A percentile compares a stretch with the other conserved stretches of the same genome.
These are phyloP conservation scores for Nephrocerus scutellatus DNA, from an alignment of 2,888 invertebrate genomes.

Conservation along the genomic window DNA sequence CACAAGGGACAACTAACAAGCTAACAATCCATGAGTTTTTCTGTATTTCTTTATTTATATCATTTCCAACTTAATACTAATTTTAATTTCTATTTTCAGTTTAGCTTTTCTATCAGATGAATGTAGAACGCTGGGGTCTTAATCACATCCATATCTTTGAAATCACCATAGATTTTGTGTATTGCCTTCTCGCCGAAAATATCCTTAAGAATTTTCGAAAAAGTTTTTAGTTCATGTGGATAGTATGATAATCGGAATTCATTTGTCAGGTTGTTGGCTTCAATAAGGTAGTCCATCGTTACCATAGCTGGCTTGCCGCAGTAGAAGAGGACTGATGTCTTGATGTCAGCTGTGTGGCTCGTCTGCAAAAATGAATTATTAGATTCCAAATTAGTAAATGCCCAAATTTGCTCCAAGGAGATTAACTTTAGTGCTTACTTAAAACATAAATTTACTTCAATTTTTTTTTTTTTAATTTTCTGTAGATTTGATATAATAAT, in stretches of 20 bases:
- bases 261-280: slow-evolving; percentile 53
- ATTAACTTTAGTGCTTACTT: too few species aligned
- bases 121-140: slow-evolving; percentile 74
- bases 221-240: slow-evolving; percentile 69
- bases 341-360: slow-evolving; percentile 72
- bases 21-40: too few species aligned
- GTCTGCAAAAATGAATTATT: slow-evolving; percentile 67
- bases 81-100: too few species aligned
- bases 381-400: too few species aligned
- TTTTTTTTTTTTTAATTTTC: too few species aligned
- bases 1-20: too few species aligned
- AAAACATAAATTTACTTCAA: too few species aligned
- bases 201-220: slow-evolving; percentile 63
- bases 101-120: slow-evolving; percentile 73
- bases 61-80: too few species aligned
- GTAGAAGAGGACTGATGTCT: slow-evolving; percentile 75
- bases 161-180: slow-evolving; percentile 74
- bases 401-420: too few species aligned
- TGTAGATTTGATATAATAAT: too few species aligned
- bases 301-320: slow-evolving; percentile 69
- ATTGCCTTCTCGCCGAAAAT: slow-evolving; percentile 60
- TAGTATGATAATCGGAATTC: slow-evolving; percentile 84
- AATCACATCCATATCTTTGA: slow-evolving; percentile 60
- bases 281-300: slow-evolving; percentile 75
- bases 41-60: too few species aligned